Evolutionary conservation across 2,113 vertebrate species (phyloP).

Genomic region (Atrichornis clamosus): DNA sequence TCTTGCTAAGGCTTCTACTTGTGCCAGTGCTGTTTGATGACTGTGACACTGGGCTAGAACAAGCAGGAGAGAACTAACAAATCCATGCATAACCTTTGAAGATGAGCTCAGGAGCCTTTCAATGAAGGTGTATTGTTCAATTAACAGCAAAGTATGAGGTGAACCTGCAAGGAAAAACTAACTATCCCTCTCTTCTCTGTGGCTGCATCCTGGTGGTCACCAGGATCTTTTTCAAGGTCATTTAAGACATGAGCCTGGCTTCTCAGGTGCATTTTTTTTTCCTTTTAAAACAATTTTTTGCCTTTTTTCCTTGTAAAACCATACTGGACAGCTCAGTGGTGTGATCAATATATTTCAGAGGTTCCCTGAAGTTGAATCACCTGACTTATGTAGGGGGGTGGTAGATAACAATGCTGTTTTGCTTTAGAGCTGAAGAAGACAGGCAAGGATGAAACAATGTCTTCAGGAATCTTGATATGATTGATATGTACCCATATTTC

Average conservation of each 20-base stretch:
- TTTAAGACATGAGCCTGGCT: neutral
- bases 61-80: neutral
- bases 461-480: neutral
- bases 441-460: neutral
- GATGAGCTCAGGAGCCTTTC: neutral
- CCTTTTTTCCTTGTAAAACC: too few species aligned
- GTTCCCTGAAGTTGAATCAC: neutral
- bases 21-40: neutral
- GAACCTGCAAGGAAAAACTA: neutral
- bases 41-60: neutral
- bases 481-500: neutral
- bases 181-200: neutral
- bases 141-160: rapidly evolving
- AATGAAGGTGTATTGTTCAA: rapidly evolving
- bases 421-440: neutral
- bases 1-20: neutral
- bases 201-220: neutral
- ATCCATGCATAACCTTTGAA: neutral
- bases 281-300: too few species aligned
- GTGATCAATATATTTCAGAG: neutral
- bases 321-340: neutral
- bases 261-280: neutral
- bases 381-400: neutral
- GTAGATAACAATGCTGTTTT: neutral
- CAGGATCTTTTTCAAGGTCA: neutral